Evolutionary conservation across 2,797 vertebrate genomes (phyloP).

Genomic region (Cheirogaleus major): DNA sequence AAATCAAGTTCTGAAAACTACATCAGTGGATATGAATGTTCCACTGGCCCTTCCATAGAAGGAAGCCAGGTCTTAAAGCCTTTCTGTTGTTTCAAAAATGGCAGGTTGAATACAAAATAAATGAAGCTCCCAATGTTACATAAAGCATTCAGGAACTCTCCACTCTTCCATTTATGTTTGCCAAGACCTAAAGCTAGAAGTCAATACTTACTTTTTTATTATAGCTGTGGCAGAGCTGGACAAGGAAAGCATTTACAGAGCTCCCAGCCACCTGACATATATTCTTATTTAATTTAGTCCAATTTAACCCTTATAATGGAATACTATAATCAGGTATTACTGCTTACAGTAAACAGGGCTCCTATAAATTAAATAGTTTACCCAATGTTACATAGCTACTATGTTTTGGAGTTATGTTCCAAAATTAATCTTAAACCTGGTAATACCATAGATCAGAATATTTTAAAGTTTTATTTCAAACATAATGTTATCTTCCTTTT

Average conservation of each 20-base stretch:
- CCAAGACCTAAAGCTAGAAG: slow-evolving; percentile 33
- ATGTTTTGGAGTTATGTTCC: background rate
- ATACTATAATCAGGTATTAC: background rate
- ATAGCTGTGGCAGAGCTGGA: background rate
- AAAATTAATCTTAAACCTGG: slow-evolving; percentile 9
- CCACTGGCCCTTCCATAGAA: background rate
- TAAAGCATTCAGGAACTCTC: background rate
- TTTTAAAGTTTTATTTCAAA: slow-evolving; percentile 39
- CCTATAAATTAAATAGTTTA: slow-evolving; percentile 12
- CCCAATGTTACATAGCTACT: background rate
- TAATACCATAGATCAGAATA: background rate
- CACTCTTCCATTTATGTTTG: background rate
- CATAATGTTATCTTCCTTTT: slow-evolving; percentile 26
- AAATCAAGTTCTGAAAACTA: background rate
- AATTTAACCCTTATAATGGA: background rate
- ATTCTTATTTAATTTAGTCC: background rate
- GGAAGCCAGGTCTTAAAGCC: background rate
- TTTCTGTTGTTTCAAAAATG: background rate
- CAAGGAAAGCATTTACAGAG: background rate
- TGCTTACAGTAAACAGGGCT: background rate
- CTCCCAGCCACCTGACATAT: background rate
- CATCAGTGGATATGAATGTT: background rate
- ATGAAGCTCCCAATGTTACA: background rate
- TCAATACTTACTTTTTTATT: background rate
- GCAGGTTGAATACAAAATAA: slow-evolving; percentile 39